phyloP scores from a whole-genome alignment of 2,888 invertebrate genomes.

The Drosophila ezoana region DNA sequence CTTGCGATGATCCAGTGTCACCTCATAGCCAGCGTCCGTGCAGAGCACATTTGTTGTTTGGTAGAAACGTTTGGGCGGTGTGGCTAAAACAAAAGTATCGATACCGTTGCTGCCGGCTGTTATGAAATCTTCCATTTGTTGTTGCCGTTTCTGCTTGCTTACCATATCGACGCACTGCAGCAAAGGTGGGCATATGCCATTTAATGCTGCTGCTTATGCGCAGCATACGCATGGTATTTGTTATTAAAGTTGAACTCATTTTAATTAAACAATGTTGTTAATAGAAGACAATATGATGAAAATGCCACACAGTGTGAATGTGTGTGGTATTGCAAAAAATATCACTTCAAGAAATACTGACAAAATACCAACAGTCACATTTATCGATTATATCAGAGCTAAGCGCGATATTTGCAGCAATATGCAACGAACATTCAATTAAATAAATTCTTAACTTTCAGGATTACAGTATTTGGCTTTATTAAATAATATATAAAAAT shows the following conservation, averaged over 20 bases:
- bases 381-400: neutral
- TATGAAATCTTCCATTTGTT: conserved; percentile 54
- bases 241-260: conserved; percentile 53
- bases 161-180: conserved; percentile 60
- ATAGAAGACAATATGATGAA: conserved; percentile 8
- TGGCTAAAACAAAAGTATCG: conserved; percentile 61
- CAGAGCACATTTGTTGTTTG: conserved; percentile 90
- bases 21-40: conserved; percentile 91
- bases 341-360: neutral
- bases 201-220: conserved; percentile 30
- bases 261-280: conserved; percentile 16
- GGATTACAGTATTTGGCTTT: conserved; percentile 5
- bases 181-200: conserved; percentile 12
- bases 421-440: neutral
- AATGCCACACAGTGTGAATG: conserved; percentile 14
- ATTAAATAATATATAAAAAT: conserved; percentile 6
- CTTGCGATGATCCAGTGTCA: conserved; percentile 94
- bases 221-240: conserved; percentile 40
- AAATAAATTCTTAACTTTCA: neutral
- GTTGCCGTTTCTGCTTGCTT: neutral
- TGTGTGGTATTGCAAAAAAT: neutral
- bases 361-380: conserved; percentile 7
- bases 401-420: neutral
- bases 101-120: conserved; percentile 33
- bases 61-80: conserved; percentile 90